Evolutionary conservation across 2,888 invertebrate genomes (phyloP).

Genomic region (Nasonia oneida): DNA sequence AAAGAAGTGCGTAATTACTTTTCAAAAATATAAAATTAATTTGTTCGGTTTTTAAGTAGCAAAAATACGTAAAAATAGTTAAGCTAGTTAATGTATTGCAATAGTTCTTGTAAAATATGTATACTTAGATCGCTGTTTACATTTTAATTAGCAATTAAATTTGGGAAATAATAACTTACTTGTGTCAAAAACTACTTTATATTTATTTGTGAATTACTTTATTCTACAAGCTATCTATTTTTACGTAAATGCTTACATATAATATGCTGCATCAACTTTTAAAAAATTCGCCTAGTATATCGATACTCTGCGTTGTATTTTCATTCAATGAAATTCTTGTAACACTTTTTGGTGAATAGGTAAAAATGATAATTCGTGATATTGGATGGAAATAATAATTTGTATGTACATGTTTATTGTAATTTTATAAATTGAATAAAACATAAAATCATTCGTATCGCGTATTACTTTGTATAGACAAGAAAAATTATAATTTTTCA

Average conservation of each 20-base stretch:
- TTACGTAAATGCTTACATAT: neutral
- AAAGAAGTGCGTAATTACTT: too few relatives aligned
- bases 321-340: neutral
- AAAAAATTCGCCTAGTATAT: neutral
- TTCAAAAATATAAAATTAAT: too few relatives aligned
- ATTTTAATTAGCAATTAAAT: neutral
- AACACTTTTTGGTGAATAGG: constrained; percentile 18
- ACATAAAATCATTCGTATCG: constrained; percentile 40
- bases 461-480: constrained; percentile 20
- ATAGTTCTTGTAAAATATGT: neutral
- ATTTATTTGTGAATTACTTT: neutral
- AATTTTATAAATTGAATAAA: constrained; percentile 46
- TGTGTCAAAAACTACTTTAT: neutral
- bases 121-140: neutral
- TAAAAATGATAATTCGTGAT: constrained; percentile 8
- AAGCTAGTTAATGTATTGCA: neutral
- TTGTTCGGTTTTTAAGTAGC: neutral
- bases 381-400: constrained; percentile 46
- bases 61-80: neutral
- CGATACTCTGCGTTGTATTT: neutral
- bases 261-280: constrained; percentile 13
- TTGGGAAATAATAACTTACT: neutral
- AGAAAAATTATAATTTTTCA: constrained; percentile 39
- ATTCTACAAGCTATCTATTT: too few relatives aligned
- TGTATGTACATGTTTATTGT: constrained; percentile 54